Percentiles rank a stretch among this genome's conserved stretches.
These are phyloP conservation scores for Pinna nobilis DNA, from an alignment of 1,140 invertebrate genomes.

Conservation along the genomic window DNA sequence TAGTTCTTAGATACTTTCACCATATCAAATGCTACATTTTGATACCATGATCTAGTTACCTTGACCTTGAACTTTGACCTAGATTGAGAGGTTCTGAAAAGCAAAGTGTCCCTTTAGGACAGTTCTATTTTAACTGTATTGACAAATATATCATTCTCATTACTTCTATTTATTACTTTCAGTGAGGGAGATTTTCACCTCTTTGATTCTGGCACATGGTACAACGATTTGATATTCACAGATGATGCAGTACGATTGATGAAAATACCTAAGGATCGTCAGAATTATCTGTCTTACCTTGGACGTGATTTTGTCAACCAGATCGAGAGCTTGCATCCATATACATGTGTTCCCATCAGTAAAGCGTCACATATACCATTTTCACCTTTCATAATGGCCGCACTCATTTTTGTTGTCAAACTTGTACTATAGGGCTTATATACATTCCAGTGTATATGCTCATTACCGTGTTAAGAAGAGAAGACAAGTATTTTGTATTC, in stretches of 20 bases:
- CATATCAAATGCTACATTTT: too few relatives aligned
- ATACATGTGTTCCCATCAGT: constrained; percentile 60
- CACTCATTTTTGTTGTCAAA: background rate
- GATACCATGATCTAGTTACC: too few relatives aligned
- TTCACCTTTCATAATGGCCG: too few relatives aligned
- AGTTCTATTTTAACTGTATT: too few relatives aligned
- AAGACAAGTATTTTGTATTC: too few relatives aligned
- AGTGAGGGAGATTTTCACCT: constrained; percentile 72
- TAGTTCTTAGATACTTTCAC: too few relatives aligned
- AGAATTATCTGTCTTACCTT: constrained; percentile 64
- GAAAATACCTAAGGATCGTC: constrained; percentile 53
- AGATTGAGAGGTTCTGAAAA: too few relatives aligned
- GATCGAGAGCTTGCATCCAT: constrained; percentile 63
- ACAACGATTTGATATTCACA: constrained; percentile 72
- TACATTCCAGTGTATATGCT: too few relatives aligned
- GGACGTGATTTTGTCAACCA: constrained; percentile 62
- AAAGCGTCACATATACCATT: too few relatives aligned
- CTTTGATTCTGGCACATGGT: constrained; percentile 72
- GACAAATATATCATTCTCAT: background rate
- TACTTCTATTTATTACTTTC: constrained; percentile 24
- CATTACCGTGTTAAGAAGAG: too few relatives aligned
- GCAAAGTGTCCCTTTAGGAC: too few relatives aligned
- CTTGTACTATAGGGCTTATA: background rate
- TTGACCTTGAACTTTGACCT: too few relatives aligned
- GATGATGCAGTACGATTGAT: constrained; percentile 71